Evolutionary conservation across 2,797 vertebrate species (phyloP), one percentile per base, ranked within the genome.

Genomic region (Tenualosa ilisha): DNA sequence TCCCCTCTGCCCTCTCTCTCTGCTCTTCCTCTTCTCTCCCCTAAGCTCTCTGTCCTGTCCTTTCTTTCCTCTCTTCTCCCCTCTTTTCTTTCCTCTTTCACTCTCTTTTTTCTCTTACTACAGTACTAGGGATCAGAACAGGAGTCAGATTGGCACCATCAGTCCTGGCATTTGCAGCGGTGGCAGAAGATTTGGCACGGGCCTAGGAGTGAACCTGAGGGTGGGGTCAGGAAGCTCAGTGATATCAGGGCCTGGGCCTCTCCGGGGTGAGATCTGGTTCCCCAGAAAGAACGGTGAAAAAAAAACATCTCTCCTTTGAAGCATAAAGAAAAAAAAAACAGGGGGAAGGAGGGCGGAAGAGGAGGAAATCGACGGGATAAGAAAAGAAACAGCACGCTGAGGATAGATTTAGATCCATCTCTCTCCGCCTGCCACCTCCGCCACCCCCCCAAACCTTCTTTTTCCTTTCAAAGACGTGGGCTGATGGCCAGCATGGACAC

Each of bases 181-280:
- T 8, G 15, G 72, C 37, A 22, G 15, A 20, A 6, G 72, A 79
- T 6, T 22, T 79, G 72, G 40, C 37, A 17, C 40, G 17, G 4
- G 37, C 17, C 15, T 20, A 8, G 20, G 72, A 79, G 20, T 7
- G 72, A 37, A 46, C 72, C 17, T 79, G 72, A 83, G 88, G 89
- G 90, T 89, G 88, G 90, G 65, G 84, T 86, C 85, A 86, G 90
- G 87, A 88, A 88, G 87, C 87, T 84, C 83, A 56, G 40, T 83
- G 68, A 85, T 87, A 89, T 88, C 86, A 86, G 40, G 72, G 83
- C 82, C 82, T 79, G 88, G 86, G 89, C 88, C 85, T 88, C 85
- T 88, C 89, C 85, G 83, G 88, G 87, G 87, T 88, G 86, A 90
- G 84, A 88, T 88, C 84, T 88, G 85, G 88, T 89, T 89, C 65